Evolutionary conservation across 2,888 invertebrate species (phyloP).

Genomic region (Adela reaumurella): DNA sequence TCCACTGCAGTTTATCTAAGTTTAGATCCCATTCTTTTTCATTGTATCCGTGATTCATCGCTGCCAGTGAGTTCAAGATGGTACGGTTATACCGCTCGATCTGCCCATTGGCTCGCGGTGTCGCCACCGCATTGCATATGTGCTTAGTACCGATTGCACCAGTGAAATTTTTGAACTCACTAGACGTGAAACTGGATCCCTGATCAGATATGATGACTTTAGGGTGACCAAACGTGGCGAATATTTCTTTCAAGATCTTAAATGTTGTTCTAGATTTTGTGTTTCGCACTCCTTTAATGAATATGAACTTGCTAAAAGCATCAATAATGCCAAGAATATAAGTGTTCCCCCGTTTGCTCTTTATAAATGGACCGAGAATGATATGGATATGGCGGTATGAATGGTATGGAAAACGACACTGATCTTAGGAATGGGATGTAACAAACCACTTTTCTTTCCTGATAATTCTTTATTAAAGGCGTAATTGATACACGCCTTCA

Average conservation of each 20-base stretch:
- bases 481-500: conserved; percentile 3
- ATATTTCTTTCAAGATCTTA: not conserved
- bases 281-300: conserved; percentile 6
- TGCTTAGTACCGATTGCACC: conserved; percentile 7
- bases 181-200: conserved; percentile 10
- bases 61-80: conserved; percentile 15
- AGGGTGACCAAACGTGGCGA: conserved; percentile 9
- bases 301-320: conserved; percentile 8
- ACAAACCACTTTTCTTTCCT: conserved; percentile 5
- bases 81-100: conserved; percentile 20
- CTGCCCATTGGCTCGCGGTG: conserved; percentile 15
- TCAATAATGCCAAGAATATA: conserved; percentile 8
- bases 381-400: no score
- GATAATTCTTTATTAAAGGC: conserved; percentile 2
- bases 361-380: conserved; percentile 11
- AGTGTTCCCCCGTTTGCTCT: conserved; percentile 5
- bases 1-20: not conserved
- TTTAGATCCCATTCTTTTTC: not conserved
- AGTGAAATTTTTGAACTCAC: conserved; percentile 3
- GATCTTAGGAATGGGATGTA: conserved; percentile 13
- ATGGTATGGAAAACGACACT: conserved; percentile 11
- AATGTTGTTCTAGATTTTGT: conserved; percentile 7
- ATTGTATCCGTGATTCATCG: conserved; percentile 3
- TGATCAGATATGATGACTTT: conserved; percentile 9
- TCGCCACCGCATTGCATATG: conserved; percentile 11